Percentiles rank a stretch among this genome's conserved stretches.
Conservation (phyloP, 2,113 vertebrate species). For the Pampusana beccarii region DNA sequence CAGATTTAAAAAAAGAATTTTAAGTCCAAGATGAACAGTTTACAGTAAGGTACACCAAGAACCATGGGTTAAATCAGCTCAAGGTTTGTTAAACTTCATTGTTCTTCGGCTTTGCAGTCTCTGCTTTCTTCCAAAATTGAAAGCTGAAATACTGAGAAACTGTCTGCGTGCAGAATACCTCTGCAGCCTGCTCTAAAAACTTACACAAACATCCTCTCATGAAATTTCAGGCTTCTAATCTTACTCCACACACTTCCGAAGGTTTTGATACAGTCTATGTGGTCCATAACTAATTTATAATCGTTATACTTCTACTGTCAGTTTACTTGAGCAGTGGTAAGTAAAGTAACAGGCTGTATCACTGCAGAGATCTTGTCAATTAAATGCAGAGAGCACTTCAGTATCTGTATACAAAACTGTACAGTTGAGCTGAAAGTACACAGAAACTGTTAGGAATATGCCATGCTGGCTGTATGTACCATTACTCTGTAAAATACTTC, state of each 20-base stretch:
- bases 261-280: background rate
- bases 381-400: background rate
- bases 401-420: background rate
- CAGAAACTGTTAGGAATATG: background rate
- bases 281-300: background rate
- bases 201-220: background rate
- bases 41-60: background rate
- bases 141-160: background rate
- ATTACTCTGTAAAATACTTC: slow-evolving; percentile 39
- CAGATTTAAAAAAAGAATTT: background rate
- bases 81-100: background rate
- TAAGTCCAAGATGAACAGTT: background rate
- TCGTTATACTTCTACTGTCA: background rate
- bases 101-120: background rate
- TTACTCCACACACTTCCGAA: background rate
- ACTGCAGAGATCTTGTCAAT: slow-evolving; percentile 16
- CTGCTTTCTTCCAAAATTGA: background rate
- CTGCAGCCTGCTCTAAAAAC: background rate
- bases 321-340: background rate
- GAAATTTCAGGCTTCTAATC: background rate
- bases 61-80: background rate
- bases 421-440: background rate
- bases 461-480: background rate
- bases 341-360: background rate
- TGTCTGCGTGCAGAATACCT: background rate